A percentile compares a stretch with the other conserved stretches of the same genome.
Conservation (phyloP, 1,140 invertebrate species). For the Brachionus paranguensis region DNA sequence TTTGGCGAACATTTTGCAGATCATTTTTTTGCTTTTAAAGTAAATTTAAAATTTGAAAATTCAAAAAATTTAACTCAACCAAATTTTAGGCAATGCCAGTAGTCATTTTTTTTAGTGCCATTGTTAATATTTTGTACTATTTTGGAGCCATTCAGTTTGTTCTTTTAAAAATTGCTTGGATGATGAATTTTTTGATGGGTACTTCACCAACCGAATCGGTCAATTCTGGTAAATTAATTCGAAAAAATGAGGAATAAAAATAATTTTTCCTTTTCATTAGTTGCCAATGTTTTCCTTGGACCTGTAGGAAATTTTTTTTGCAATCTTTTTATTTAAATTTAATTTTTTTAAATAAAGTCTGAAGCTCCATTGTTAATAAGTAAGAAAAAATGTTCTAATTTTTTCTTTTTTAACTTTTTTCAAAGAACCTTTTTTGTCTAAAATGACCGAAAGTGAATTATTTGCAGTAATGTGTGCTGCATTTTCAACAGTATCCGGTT, state of each 20-base stretch:
- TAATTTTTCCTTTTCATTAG: constrained; percentile 7
- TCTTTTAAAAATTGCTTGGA: constrained; percentile 69
- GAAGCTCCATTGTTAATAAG: constrained; percentile 3
- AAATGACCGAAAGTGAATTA: constrained; percentile 63
- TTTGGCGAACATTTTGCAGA: constrained; percentile 67
- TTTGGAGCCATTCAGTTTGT: constrained; percentile 77
- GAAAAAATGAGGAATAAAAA: constrained; percentile 47
- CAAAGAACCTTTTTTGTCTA: constrained; percentile 44
- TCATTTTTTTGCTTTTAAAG: constrained; percentile 61
- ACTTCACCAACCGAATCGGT: constrained; percentile 26
- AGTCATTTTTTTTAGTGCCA: constrained; percentile 82
- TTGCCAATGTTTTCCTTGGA: constrained; percentile 55
- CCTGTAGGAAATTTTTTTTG: background rate
- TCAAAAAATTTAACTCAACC: background rate
- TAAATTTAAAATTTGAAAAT: constrained; percentile 46
- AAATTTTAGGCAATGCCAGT: constrained; percentile 68
- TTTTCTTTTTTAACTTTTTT: background rate
- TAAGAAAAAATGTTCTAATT: background rate
- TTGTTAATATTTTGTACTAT: constrained; percentile 79
- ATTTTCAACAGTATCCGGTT: constrained; percentile 68
- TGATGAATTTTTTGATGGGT: constrained; percentile 16
- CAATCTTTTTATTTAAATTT: background rate
- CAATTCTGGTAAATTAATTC: constrained; percentile 28
- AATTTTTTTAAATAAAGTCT: background rate
- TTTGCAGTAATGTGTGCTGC: constrained; percentile 86